These are phyloP conservation scores for Periparus ater DNA, from an alignment of 2,797 vertebrate species.

Conservation along the genomic window DNA sequence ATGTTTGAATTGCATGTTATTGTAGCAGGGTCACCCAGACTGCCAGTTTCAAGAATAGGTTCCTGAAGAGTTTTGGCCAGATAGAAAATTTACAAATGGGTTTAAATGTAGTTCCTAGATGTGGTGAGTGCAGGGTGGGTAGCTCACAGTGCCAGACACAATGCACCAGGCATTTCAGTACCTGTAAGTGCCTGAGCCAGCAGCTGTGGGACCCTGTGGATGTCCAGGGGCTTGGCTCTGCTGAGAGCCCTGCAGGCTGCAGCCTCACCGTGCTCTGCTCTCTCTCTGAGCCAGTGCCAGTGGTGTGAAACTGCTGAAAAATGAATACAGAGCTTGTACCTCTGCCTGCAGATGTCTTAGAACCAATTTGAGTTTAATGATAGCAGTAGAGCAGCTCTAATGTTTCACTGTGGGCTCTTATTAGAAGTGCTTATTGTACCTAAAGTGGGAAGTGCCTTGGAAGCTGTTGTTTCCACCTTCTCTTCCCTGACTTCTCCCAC, in stretches of 20 bases:
- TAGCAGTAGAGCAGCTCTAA: not conserved
- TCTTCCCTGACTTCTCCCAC: not conserved
- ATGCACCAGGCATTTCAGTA: not conserved
- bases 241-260: accelerated
- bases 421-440: not conserved
- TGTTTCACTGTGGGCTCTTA: not conserved
- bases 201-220: not conserved
- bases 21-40: not conserved
- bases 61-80: not conserved
- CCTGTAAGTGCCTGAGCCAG: not conserved
- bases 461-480: not conserved
- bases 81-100: not conserved
- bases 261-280: not conserved
- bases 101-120: not conserved
- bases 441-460: not conserved
- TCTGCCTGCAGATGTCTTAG: not conserved
- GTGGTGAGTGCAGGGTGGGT: not conserved
- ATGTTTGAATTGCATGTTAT: not conserved
- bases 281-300: accelerated
- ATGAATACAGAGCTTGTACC: not conserved
- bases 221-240: not conserved
- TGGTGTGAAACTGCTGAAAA: not conserved
- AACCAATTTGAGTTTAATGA: not conserved
- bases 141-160: not conserved
- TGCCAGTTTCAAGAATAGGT: not conserved